phyloP scores from a whole-genome alignment of 2,797 vertebrate genomes.

The Hoplostethus mediterraneus region DNA sequence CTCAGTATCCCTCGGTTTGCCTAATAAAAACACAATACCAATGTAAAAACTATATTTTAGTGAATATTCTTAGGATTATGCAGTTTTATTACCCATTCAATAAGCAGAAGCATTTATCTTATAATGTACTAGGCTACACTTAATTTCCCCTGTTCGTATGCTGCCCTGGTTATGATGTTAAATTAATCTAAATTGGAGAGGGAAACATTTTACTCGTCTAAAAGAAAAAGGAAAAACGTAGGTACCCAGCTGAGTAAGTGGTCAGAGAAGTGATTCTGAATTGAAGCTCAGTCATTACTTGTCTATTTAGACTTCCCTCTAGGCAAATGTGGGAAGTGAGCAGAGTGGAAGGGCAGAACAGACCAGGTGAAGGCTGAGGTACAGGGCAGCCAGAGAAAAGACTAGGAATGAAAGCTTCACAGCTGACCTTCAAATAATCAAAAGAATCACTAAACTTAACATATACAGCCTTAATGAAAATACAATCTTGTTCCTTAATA shows the following conservation, averaged over 20 bases:
- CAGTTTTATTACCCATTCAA: background rate
- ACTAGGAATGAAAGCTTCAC: no score
- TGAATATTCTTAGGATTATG: background rate
- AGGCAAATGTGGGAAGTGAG: slow-evolving; percentile 25
- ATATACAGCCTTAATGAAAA: no score
- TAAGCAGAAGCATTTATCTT: background rate
- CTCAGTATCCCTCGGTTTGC: no score
- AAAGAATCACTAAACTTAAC: no score
- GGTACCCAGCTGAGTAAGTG: slow-evolving; percentile 5
- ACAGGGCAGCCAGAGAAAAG: background rate
- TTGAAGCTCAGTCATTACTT: slow-evolving; percentile 23
- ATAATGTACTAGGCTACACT: slow-evolving; percentile 2
- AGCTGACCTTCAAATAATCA: no score
- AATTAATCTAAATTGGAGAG: background rate
- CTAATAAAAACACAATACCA: background rate
- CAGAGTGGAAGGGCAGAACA: slow-evolving; percentile 13
- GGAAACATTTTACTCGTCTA: background rate
- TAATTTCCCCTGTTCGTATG: background rate
- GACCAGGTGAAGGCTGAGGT: background rate
- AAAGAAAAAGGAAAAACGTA: background rate
- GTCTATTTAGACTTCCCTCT: slow-evolving; percentile 32
- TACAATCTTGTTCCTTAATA: no score
- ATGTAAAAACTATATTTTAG: background rate
- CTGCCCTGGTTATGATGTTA: background rate
- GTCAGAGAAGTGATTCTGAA: slow-evolving; percentile 21